These are phyloP conservation scores for Catharus ustulatus DNA, from an alignment of 2,797 vertebrate genomes.

Conservation along the genomic window DNA sequence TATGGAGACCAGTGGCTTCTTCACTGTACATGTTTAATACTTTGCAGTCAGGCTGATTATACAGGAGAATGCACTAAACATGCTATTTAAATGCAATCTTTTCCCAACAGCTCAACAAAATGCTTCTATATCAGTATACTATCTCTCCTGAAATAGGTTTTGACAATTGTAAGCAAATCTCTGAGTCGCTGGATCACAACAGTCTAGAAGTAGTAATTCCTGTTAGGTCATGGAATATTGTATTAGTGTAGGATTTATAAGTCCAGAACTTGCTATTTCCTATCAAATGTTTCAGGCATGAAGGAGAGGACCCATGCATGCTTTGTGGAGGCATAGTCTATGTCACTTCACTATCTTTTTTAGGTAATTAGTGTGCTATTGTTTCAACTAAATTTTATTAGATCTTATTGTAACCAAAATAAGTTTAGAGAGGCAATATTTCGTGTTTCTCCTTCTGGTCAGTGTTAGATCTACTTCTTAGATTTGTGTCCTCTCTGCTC, in stretches of 20 bases:
- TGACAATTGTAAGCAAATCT: background rate
- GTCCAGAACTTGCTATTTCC: background rate
- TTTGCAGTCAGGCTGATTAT: background rate
- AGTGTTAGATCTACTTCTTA: background rate
- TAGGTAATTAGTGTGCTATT: background rate
- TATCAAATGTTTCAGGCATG: background rate
- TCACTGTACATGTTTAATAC: background rate
- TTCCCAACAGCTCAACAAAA: background rate
- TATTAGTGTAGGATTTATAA: background rate
- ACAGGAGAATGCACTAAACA: background rate
- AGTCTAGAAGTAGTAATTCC: background rate
- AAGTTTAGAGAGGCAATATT: background rate
- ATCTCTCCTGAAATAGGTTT: background rate
- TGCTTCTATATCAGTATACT: background rate
- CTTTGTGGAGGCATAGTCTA: background rate
- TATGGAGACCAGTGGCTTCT: background rate
- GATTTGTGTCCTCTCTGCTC: background rate
- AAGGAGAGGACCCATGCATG: background rate
- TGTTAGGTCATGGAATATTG: background rate
- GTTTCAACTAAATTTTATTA: background rate
- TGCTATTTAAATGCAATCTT: background rate
- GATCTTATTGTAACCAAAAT: background rate
- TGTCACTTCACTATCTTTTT: background rate
- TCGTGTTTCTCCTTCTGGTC: background rate
- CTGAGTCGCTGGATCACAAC: background rate